phyloP scores from a whole-genome alignment of 2,888 invertebrate species.

The Anthrax anthrax region DNA sequence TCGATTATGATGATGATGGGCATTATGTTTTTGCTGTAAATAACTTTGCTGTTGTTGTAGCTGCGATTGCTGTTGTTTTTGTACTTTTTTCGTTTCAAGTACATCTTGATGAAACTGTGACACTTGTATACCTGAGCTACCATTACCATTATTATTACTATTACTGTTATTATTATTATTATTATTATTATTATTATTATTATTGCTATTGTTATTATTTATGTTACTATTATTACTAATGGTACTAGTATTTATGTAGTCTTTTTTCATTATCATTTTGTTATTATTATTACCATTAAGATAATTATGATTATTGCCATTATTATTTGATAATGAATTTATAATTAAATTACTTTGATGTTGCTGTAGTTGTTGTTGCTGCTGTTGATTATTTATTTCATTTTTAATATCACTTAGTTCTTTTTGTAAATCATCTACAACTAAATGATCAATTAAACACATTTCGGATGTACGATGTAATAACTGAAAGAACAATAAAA shows the following conservation, averaged over 20 bases:
- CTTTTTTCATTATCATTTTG: no score
- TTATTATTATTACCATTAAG: no score
- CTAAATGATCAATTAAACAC: conserved; percentile 61
- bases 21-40: not conserved
- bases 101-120: not conserved
- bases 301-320: conserved; percentile 11
- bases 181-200: no score
- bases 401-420: conserved; percentile 45
- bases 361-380: conserved; percentile 7
- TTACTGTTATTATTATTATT: not conserved
- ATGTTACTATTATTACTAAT: not conserved
- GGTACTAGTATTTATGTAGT: no score
- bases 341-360: not conserved
- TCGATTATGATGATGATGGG: no score
- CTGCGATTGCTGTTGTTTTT: not conserved
- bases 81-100: not conserved
- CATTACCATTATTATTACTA: no score
- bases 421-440: conserved; percentile 55
- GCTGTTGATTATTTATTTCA: conserved; percentile 24
- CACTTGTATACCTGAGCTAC: not conserved
- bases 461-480: conserved; percentile 59
- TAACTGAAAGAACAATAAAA: conserved; percentile 37
- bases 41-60: not conserved
- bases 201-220: not conserved
- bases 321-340: conserved; percentile 1